These are phyloP conservation scores for Coendou prehensilis DNA, from an alignment of 2,797 vertebrate species.

Conservation along the genomic window DNA sequence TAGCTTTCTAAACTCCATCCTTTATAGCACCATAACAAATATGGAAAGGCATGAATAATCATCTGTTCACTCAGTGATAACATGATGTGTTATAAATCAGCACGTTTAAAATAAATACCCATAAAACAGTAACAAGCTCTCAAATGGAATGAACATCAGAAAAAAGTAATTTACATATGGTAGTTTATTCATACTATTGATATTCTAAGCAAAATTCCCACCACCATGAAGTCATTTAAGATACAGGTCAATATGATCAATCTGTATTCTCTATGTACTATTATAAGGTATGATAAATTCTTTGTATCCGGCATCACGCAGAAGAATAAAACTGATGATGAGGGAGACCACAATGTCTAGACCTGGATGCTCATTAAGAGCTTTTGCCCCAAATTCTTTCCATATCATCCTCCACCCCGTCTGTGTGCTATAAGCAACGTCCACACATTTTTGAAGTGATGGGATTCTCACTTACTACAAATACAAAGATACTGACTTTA, in stretches of 20 bases:
- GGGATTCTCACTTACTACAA: conserved; percentile 59
- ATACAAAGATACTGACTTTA: background rate
- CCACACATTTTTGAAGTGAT: conserved; percentile 25
- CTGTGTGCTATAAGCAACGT: conserved; percentile 21
- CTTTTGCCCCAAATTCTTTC: background rate
- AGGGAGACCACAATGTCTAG: background rate
- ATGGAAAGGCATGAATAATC: conserved; percentile 54
- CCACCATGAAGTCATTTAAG: conserved; percentile 12
- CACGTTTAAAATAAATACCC: conserved; percentile 45
- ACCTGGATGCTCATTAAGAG: conserved; percentile 50
- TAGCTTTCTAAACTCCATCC: conserved; percentile 53
- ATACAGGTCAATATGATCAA: background rate
- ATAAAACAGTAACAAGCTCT: conserved; percentile 52
- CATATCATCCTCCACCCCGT: background rate
- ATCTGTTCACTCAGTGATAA: conserved; percentile 26
- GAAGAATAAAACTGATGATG: background rate
- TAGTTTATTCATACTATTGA: background rate
- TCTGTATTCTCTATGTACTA: background rate
- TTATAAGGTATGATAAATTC: background rate
- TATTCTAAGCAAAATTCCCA: conserved; percentile 48
- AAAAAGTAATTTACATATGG: background rate
- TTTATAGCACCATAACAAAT: conserved; percentile 24
- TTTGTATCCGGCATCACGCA: background rate
- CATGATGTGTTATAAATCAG: conserved; percentile 24
- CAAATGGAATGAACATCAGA: conserved; percentile 5